Conservation (phyloP, 2,113 vertebrate species). For the Chlamydotis undulata region DNA sequence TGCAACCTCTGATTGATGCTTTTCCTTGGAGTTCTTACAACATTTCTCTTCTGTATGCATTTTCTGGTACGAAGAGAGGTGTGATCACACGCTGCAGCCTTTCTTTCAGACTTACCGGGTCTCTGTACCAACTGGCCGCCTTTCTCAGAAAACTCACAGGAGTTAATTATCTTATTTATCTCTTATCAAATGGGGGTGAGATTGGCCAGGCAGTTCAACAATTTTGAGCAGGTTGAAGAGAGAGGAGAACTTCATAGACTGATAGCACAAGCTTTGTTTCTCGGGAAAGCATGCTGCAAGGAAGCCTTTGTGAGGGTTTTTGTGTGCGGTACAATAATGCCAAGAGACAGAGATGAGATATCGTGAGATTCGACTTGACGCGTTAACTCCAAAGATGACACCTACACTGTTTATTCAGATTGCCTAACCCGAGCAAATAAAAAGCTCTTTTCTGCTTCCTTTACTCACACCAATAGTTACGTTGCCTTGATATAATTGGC, state of each 20-base stretch:
- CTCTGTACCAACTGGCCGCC: slow-evolving; percentile 38
- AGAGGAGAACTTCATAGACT: neutral
- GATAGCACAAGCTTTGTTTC: neutral
- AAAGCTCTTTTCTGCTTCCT: neutral
- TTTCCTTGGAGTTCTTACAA: slow-evolving; percentile 14
- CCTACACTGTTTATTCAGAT: slow-evolving; percentile 19
- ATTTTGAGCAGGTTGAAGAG: neutral
- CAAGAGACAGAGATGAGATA: neutral
- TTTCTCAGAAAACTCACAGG: slow-evolving; percentile 1
- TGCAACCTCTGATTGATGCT: slow-evolving; percentile 47
- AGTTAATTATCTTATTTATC: slow-evolving; percentile 50
- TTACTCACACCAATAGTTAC: neutral
- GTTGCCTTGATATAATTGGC: neutral
- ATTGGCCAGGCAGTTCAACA: neutral
- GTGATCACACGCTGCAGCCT: slow-evolving; percentile 61
- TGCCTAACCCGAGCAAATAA: slow-evolving; percentile 19
- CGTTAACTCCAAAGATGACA: slow-evolving; percentile 33
- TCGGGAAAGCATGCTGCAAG: neutral
- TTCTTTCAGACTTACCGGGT: slow-evolving; percentile 1
- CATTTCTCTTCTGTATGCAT: neutral
- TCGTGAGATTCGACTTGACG: neutral
- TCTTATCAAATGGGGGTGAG: slow-evolving; percentile 19
- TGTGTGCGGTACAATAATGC: neutral
- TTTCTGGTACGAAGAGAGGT: slow-evolving; percentile 12
- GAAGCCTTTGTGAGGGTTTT: neutral